A percentile compares a stretch with the other conserved stretches of the same genome.
Conservation (phyloP, 2,797 vertebrate genomes). For the Gymnothorax javanicus region DNA sequence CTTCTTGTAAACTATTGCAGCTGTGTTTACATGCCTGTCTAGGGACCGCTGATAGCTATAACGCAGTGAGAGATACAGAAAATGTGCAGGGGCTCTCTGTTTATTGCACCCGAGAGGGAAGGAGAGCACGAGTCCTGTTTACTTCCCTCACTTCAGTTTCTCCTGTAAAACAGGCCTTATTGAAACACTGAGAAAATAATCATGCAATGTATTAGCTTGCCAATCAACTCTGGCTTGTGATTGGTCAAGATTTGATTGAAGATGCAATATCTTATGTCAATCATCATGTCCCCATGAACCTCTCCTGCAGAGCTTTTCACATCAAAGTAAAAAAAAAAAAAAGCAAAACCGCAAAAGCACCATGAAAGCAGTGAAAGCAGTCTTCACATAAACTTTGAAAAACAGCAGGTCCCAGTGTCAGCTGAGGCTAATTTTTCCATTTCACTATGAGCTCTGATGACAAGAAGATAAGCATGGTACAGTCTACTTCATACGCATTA, state of each 20-base stretch:
- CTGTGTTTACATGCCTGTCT: not conserved
- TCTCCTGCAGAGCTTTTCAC: conserved; percentile 83
- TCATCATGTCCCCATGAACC: conserved; percentile 78
- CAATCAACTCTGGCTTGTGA: conserved; percentile 55
- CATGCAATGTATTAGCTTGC: conserved; percentile 19
- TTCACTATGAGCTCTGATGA: conserved; percentile 89
- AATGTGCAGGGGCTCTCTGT: not conserved
- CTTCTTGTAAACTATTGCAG: not conserved
- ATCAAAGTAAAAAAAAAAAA: not conserved
- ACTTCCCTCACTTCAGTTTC: not conserved
- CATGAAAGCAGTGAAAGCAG: not conserved
- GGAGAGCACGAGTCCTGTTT: not conserved
- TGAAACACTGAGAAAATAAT: not conserved
- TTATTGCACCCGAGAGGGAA: not conserved
- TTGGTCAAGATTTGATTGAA: conserved; percentile 87
- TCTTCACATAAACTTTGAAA: no score
- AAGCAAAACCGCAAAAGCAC: not conserved
- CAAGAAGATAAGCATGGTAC: conserved; percentile 39
- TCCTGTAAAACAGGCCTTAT: not conserved
- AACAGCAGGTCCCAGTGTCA: conserved; percentile 81
- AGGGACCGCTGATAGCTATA: conserved; percentile 9
- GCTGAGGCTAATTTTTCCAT: conserved; percentile 87
- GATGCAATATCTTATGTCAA: conserved; percentile 87
- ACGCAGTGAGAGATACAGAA: not conserved
- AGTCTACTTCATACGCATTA: not conserved